Evolutionary conservation across 2,113 vertebrate genomes (phyloP).

Genomic region (Epinephelus fuscoguttatus): DNA sequence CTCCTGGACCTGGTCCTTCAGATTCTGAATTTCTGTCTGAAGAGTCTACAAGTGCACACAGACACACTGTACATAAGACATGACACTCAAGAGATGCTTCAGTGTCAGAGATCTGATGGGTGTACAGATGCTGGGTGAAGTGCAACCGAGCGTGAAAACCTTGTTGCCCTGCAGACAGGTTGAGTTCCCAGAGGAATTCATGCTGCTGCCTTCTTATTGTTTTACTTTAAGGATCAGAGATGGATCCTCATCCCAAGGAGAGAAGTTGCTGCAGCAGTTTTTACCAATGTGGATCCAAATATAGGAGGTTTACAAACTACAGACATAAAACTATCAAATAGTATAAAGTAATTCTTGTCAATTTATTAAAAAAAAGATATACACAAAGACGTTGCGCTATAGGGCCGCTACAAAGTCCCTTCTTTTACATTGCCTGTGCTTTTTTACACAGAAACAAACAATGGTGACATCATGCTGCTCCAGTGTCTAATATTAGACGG

Average conservation of each 20-base stretch:
- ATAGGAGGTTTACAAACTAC: neutral
- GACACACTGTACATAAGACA: neutral
- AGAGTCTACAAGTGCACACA: constrained; percentile 82
- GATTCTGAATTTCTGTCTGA: constrained; percentile 89
- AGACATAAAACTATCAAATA: neutral
- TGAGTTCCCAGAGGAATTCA: constrained; percentile 21
- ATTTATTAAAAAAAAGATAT: neutral
- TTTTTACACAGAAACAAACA: too few species aligned
- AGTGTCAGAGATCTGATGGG: constrained; percentile 9
- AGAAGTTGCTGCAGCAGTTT: neutral
- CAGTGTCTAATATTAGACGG: too few species aligned
- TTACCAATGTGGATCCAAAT: neutral
- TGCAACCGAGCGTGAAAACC: constrained; percentile 27
- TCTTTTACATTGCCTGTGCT: too few species aligned
- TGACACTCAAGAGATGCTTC: neutral
- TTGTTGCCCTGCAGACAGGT: constrained; percentile 3
- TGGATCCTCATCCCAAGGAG: neutral
- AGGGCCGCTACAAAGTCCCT: too few species aligned
- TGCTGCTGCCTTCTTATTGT: constrained; percentile 16
- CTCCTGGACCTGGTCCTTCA: constrained; percentile 96
- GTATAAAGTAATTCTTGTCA: too few species aligned
- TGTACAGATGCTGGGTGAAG: constrained; percentile 16
- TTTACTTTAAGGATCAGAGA: constrained; percentile 23
- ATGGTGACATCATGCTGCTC: too few species aligned
- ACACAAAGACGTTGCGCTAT: too few species aligned